Conservation (phyloP, 2,113 vertebrate species). For the Lynx canadensis region DNA sequence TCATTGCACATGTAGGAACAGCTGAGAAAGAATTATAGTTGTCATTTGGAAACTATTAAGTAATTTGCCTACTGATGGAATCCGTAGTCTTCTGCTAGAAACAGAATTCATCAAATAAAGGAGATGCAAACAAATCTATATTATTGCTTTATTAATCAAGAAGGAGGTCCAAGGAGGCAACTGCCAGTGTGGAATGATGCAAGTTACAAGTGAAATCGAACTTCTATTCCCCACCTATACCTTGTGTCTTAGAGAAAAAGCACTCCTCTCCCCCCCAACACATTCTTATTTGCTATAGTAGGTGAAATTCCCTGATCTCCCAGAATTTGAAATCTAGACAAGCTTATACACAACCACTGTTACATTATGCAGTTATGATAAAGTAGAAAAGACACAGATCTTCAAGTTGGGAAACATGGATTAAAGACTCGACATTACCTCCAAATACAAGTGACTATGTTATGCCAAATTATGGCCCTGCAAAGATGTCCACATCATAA, state of each 20-base stretch:
- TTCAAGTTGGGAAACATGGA: not conserved
- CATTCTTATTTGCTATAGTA: not conserved
- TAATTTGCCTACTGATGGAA: slow-evolving; percentile 55
- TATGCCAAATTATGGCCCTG: not conserved
- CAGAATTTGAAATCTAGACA: not conserved
- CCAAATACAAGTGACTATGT: not conserved
- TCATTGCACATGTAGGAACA: slow-evolving; percentile 50
- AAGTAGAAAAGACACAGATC: not conserved
- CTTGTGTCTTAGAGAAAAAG: not conserved
- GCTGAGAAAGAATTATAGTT: slow-evolving; percentile 61
- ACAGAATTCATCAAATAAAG: slow-evolving; percentile 58
- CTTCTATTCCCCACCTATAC: not conserved
- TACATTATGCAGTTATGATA: not conserved
- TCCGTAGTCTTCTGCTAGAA: slow-evolving; percentile 28
- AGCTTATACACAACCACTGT: not conserved
- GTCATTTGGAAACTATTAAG: slow-evolving; percentile 64
- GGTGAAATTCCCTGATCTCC: not conserved
- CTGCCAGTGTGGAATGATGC: not conserved
- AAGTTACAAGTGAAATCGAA: not conserved
- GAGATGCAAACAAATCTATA: not conserved
- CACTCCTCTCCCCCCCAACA: fast-evolving
- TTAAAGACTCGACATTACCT: not conserved
- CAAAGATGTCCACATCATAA: not conserved
- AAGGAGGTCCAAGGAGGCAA: not conserved
- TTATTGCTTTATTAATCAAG: slow-evolving; percentile 49